Conservation (phyloP, 2,797 vertebrate genomes). For the Leptoclinus maculatus region DNA sequence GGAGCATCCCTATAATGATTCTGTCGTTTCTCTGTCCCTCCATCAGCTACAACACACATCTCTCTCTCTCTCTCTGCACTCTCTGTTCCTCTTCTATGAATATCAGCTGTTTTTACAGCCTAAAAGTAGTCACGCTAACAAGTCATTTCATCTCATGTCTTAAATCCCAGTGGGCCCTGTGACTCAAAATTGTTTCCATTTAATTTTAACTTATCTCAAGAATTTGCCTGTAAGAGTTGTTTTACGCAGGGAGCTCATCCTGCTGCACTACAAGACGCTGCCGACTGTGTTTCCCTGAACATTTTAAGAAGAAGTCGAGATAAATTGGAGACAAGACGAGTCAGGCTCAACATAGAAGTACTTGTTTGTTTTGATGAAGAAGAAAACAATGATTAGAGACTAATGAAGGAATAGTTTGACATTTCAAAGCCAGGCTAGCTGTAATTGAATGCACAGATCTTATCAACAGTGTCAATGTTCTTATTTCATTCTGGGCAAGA, state of each 20-base stretch:
- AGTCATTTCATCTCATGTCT: slow-evolving; percentile 33
- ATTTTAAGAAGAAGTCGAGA: background rate
- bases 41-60: slow-evolving; percentile 8
- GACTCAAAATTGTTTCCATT: slow-evolving; percentile 32
- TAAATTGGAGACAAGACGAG: background rate
- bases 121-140: slow-evolving; percentile 19
- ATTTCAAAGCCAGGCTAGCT: background rate
- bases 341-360: no score
- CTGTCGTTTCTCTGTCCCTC: slow-evolving; percentile 30
- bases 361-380: background rate
- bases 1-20: slow-evolving; percentile 35
- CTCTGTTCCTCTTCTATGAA: background rate
- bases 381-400: background rate
- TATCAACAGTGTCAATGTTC: background rate
- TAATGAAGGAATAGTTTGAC: background rate
- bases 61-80: background rate
- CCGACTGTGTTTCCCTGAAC: background rate
- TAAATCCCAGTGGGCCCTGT: slow-evolving; percentile 20
- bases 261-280: background rate
- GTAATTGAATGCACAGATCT: background rate
- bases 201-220: slow-evolving; percentile 24
- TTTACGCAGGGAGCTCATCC: background rate
- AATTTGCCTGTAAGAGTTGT: slow-evolving; percentile 6
- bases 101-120: slow-evolving; percentile 26
- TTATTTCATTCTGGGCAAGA: background rate